Evolutionary conservation across 2,797 vertebrate genomes (phyloP).

Genomic region (Petrocephalus sullivani): DNA sequence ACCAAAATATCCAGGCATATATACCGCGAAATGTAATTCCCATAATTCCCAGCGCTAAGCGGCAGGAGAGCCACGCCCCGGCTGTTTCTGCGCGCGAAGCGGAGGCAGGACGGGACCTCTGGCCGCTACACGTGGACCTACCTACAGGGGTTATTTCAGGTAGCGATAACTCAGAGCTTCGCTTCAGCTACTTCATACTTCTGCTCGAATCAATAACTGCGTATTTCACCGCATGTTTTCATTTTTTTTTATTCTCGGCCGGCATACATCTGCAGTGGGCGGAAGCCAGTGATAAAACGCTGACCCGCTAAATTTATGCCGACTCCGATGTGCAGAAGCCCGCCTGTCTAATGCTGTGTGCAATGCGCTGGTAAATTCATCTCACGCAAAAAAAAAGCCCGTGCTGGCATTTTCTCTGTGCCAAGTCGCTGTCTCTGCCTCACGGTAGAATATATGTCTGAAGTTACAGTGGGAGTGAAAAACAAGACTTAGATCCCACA

Average conservation of each 20-base stretch:
- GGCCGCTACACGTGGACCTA: background rate
- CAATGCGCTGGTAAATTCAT: background rate
- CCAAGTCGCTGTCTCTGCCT: background rate
- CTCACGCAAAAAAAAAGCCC: background rate
- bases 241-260: background rate
- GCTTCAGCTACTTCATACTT: background rate
- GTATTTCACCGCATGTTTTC: background rate
- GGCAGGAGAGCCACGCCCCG: background rate
- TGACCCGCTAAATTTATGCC: conserved; percentile 3
- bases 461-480: background rate
- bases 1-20: background rate
- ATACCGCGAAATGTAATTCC: background rate
- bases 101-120: background rate
- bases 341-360: background rate
- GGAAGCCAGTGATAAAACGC: background rate
- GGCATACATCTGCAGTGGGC: background rate
- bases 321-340: background rate
- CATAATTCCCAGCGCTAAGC: background rate
- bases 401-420: background rate
- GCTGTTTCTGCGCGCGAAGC: background rate
- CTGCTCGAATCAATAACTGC: background rate
- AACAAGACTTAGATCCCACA: background rate
- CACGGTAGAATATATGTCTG: background rate
- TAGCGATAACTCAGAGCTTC: background rate
- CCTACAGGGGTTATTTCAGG: background rate